Conservation (phyloP, 2,888 invertebrate genomes). For the Latrodectus hesperus region DNA sequence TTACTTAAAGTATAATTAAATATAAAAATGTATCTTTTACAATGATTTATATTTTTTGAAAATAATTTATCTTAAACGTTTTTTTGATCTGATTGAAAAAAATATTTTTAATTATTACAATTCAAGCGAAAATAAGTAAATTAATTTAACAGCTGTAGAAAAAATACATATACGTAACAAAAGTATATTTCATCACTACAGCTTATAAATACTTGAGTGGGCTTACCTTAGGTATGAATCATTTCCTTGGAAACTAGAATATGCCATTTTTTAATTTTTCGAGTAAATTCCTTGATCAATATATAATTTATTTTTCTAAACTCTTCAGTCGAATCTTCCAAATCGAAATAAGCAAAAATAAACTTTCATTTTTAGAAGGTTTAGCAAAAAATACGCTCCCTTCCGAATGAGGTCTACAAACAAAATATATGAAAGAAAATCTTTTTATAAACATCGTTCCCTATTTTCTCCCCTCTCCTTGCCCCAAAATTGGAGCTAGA, state of each 20-base stretch:
- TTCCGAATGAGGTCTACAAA: conserved; percentile 1
- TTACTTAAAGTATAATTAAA: too few relatives aligned
- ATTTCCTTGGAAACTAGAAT: background rate
- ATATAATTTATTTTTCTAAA: background rate
- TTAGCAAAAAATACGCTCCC: background rate
- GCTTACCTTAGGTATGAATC: background rate
- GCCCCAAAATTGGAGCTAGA: conserved; percentile 49
- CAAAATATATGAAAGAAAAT: conserved; percentile 42
- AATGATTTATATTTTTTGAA: too few relatives aligned
- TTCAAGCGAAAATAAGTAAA: too few relatives aligned
- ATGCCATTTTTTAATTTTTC: background rate
- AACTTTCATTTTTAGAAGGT: background rate
- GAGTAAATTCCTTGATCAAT: too few relatives aligned
- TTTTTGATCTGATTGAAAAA: too few relatives aligned
- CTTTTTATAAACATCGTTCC: conserved; percentile 55
- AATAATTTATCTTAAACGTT: too few relatives aligned
- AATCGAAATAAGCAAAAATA: background rate
- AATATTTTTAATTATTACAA: too few relatives aligned
- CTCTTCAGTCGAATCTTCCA: background rate
- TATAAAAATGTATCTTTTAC: too few relatives aligned
- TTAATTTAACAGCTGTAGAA: too few relatives aligned
- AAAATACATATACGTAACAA: too few relatives aligned
- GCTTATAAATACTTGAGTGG: too few relatives aligned
- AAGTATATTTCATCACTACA: too few relatives aligned
- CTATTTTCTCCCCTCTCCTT: conserved; percentile 10